These are phyloP conservation scores for Trachythela sp. DNA, from an alignment of 64 coral and sea anemone species.

Conservation along the genomic window DNA sequence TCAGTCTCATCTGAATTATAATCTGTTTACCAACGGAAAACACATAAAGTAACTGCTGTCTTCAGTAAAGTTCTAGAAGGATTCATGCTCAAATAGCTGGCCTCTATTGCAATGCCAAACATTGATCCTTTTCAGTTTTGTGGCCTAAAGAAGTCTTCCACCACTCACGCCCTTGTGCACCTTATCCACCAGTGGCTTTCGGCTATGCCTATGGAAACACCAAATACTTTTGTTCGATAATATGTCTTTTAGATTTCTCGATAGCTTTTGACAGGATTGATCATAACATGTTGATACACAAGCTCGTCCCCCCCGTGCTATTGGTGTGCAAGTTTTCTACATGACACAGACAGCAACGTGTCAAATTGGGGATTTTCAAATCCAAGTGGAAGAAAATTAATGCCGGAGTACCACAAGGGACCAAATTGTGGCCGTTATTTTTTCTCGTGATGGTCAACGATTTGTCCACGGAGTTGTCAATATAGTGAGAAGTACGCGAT, in stretches of 20 bases:
- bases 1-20: too few relatives aligned
- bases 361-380: too few relatives aligned
- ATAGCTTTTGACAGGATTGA: conserved; percentile 43
- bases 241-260: conserved; percentile 33
- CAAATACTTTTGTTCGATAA: conserved; percentile 29
- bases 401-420: too few relatives aligned
- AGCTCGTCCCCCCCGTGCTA: conserved; percentile 35
- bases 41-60: not conserved
- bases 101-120: not conserved
- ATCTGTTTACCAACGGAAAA: too few relatives aligned
- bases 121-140: conserved; percentile 12
- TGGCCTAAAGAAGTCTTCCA: conserved; percentile 34
- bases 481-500: too few relatives aligned
- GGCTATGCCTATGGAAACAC: conserved; percentile 42
- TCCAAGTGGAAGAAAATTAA: too few relatives aligned
- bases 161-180: conserved; percentile 36
- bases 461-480: not conserved
- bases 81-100: conserved; percentile 2
- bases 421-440: not conserved
- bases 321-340: conserved; percentile 31
- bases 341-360: too few relatives aligned
- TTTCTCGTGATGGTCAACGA: not conserved
- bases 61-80: conserved; percentile 33
- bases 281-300: conserved; percentile 38
- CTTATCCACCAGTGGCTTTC: conserved; percentile 44